Evolutionary conservation across 2,797 vertebrate genomes (phyloP).

Genomic region (Carcharodon carcharias): DNA sequence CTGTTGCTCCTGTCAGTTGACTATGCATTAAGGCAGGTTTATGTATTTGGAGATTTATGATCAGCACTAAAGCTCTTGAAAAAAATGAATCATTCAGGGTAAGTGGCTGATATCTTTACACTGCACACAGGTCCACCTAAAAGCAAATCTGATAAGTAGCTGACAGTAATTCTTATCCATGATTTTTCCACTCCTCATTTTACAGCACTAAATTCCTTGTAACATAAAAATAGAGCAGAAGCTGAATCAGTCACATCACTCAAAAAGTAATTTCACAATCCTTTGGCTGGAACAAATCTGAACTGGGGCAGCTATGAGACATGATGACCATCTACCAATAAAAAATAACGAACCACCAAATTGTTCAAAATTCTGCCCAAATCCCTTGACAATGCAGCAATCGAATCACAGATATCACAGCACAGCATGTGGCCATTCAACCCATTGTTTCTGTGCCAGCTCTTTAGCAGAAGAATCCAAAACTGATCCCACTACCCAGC

Average conservation of each 20-base stretch:
- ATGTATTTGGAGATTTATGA: constrained; percentile 22
- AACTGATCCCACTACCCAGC: background rate
- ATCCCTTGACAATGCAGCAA: background rate
- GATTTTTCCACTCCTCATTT: background rate
- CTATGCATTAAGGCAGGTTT: constrained; percentile 4
- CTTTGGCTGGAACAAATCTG: background rate
- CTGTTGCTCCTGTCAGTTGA: background rate
- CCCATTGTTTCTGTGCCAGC: background rate
- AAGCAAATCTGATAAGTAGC: constrained; percentile 9
- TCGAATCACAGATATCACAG: background rate
- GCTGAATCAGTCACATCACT: constrained; percentile 16
- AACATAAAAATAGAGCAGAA: background rate
- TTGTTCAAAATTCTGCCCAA: background rate
- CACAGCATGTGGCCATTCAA: background rate
- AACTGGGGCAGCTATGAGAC: background rate
- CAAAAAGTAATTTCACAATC: background rate
- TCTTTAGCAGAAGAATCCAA: background rate
- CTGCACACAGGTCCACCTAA: background rate
- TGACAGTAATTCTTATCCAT: constrained; percentile 7
- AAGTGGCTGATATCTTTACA: constrained; percentile 18
- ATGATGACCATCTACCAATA: background rate
- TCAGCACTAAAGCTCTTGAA: constrained; percentile 19
- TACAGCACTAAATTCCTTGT: background rate
- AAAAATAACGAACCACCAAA: background rate
- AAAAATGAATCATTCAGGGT: constrained; percentile 20